Evolutionary conservation across 2,888 invertebrate genomes (phyloP).

Genomic region (Ormia ochracea): DNA sequence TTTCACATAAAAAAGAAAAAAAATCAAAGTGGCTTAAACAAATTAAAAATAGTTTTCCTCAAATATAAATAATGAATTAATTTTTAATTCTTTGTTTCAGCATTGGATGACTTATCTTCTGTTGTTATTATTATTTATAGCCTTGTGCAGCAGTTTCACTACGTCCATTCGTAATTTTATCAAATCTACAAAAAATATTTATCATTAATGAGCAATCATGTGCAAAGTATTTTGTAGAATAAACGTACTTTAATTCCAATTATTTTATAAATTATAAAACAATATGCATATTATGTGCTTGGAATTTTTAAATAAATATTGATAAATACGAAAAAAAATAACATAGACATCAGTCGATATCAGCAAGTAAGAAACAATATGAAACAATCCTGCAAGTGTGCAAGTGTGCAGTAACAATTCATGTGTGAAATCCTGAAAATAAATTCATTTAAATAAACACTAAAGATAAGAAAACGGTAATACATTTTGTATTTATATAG

Average conservation of each 20-base stretch:
- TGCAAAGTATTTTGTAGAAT: neutral
- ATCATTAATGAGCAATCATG: constrained; percentile 22
- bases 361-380: neutral
- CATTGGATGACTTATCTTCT: constrained; percentile 9
- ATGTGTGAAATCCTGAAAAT: constrained; percentile 46
- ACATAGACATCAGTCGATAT: neutral
- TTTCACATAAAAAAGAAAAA: too few relatives aligned
- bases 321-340: constrained; percentile 34
- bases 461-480: constrained; percentile 16
- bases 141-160: neutral
- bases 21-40: too few relatives aligned
- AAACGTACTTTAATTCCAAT: constrained; percentile 17
- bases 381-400: neutral
- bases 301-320: constrained; percentile 36
- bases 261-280: constrained; percentile 12
- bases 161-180: constrained; percentile 4
- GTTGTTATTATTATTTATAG: neutral
- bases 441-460: constrained; percentile 17
- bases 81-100: constrained; percentile 14
- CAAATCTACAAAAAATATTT: constrained; percentile 16
- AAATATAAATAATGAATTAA: too few relatives aligned
- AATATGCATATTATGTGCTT: constrained; percentile 1
- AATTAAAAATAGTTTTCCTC: too few relatives aligned
- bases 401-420: constrained; percentile 45
- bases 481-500: neutral